Evolutionary conservation across 2,888 invertebrate species (phyloP).

Genomic region (Pandemis corylana): DNA sequence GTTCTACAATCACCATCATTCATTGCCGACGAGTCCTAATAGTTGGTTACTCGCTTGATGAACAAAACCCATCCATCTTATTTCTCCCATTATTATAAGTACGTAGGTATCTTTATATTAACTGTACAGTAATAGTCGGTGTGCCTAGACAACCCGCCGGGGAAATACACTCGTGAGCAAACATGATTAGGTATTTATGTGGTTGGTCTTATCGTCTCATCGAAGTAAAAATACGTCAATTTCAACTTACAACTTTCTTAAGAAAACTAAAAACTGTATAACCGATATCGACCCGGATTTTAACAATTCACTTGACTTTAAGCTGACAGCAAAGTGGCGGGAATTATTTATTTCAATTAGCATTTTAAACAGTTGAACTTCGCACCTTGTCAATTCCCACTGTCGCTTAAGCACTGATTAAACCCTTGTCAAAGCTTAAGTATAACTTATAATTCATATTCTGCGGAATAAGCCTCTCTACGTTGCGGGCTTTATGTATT

Average conservation of each 20-base stretch:
- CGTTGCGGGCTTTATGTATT: neutral
- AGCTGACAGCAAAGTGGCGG: constrained; percentile 6
- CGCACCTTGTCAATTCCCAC: constrained; percentile 29
- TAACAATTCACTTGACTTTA: constrained; percentile 1
- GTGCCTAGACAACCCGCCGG: constrained; percentile 18
- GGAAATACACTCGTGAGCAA: constrained; percentile 26
- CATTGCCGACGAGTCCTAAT: constrained; percentile 29
- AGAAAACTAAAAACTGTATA: neutral
- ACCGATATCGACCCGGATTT: neutral
- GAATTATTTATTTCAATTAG: constrained; percentile 35
- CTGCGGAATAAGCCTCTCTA: constrained; percentile 7
- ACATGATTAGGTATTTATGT: constrained; percentile 18
- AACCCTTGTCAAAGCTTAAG: constrained; percentile 35
- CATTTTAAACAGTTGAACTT: constrained; percentile 22
- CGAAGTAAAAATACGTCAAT: neutral
- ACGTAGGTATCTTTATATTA: constrained; percentile 24
- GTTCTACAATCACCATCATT: constrained; percentile 30
- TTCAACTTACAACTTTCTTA: neutral
- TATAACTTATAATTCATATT: constrained; percentile 13
- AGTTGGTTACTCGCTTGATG: constrained; percentile 33
- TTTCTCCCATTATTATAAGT: constrained; percentile 35
- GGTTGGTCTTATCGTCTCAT: constrained; percentile 9
- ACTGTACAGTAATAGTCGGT: constrained; percentile 8
- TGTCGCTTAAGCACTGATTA: constrained; percentile 19
- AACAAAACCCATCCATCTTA: constrained; percentile 37